Percentiles rank a stretch among this genome's conserved stretches.
phyloP scores from a whole-genome alignment of 2,888 invertebrate species.

The Ochropleura leucogaster region DNA sequence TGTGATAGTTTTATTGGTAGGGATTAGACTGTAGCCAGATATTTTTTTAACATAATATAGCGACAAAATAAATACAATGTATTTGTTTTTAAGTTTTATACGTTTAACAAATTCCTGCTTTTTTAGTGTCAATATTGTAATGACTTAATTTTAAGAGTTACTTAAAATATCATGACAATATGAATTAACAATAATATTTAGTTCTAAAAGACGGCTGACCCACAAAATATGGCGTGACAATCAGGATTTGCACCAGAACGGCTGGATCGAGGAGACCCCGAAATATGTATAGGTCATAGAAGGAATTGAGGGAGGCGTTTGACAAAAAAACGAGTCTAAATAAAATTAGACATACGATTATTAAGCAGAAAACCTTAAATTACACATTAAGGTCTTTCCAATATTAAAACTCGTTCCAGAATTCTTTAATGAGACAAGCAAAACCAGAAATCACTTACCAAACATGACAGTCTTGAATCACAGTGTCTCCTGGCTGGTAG shows the following conservation, averaged over 20 bases:
- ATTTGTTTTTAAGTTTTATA: constrained; percentile 12
- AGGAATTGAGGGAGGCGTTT: too few relatives aligned
- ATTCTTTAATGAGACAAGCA: not conserved
- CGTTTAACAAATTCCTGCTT: not conserved
- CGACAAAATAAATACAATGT: constrained; percentile 10
- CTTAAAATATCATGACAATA: not conserved
- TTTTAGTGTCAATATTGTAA: not conserved
- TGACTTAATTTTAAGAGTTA: not conserved
- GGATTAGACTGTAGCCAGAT: not conserved
- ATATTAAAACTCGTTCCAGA: not conserved
- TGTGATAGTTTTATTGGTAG: constrained; percentile 37
- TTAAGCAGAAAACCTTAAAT: not conserved
- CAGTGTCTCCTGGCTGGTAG: constrained; percentile 86
- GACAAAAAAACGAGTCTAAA: too few relatives aligned
- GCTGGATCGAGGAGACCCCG: too few relatives aligned
- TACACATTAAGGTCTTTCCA: not conserved
- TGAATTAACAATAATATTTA: too few relatives aligned
- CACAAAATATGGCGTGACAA: too few relatives aligned
- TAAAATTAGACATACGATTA: not conserved
- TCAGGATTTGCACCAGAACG: too few relatives aligned
- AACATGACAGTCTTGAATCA: constrained; percentile 93
- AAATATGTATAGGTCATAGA: too few relatives aligned
- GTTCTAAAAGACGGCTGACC: too few relatives aligned
- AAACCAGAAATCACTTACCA: constrained; percentile 90
- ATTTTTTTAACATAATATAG: constrained; percentile 28